phyloP scores from a whole-genome alignment of 92 coral and sea anemone genomes.

The Epizoanthus scotinus region DNA sequence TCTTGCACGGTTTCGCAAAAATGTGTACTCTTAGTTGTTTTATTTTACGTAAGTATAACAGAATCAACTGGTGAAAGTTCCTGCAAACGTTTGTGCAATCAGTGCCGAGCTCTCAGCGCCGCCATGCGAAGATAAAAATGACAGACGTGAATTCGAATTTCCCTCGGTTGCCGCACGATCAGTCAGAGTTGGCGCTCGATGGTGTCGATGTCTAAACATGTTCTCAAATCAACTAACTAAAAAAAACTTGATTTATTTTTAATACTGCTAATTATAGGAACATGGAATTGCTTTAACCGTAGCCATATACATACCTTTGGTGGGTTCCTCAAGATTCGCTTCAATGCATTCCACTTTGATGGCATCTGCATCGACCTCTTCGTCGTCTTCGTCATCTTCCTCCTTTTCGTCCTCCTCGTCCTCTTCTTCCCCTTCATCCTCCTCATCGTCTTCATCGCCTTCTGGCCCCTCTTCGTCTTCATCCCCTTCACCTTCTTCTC shows the following conservation, averaged over 20 bases:
- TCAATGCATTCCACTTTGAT: constrained; percentile 54
- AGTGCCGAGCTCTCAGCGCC: not conserved
- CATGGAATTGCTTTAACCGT: not conserved
- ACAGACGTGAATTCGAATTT: constrained; percentile 32
- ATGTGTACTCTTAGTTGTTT: too few species aligned
- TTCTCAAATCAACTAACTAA: constrained; percentile 11
- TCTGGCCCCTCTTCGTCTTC: constrained; percentile 71
- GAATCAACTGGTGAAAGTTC: not conserved
- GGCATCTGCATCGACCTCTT: constrained; percentile 82
- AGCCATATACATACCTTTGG: constrained; percentile 24
- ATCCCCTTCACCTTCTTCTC: constrained; percentile 76
- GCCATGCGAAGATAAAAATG: not conserved
- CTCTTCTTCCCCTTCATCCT: constrained; percentile 67
- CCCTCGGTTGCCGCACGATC: constrained; percentile 36
- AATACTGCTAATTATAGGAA: not conserved
- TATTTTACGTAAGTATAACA: too few species aligned
- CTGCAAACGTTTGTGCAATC: not conserved
- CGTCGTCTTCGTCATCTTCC: constrained; percentile 66
- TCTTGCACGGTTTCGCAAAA: too few species aligned
- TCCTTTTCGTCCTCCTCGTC: constrained; percentile 47
- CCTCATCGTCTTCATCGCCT: constrained; percentile 67
- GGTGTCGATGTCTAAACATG: not conserved
- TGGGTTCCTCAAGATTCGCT: constrained; percentile 58
- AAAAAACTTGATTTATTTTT: not conserved
- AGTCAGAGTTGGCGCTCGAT: constrained; percentile 1